A percentile compares a stretch with the other conserved stretches of the same genome.
Conservation (phyloP, 2,888 invertebrate genomes). For the Lamproptera curius region DNA sequence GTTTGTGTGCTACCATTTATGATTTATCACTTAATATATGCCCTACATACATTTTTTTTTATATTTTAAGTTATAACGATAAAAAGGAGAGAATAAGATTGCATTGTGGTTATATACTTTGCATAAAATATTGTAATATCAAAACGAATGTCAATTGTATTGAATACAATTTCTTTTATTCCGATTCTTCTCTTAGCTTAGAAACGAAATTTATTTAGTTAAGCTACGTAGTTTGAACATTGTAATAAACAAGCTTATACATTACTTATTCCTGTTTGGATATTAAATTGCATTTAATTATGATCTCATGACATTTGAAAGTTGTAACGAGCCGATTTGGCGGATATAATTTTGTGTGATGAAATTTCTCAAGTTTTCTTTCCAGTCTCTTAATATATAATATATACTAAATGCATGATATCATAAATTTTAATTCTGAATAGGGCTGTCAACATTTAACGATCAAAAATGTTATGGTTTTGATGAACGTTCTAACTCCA, state of each 20-base stretch:
- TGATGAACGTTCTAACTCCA: not conserved
- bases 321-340: slow-evolving; percentile 35
- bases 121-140: slow-evolving; percentile 52
- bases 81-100: slow-evolving; percentile 76
- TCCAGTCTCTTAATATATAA: slow-evolving; percentile 17
- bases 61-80: slow-evolving; percentile 60
- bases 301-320: slow-evolving; percentile 63
- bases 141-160: slow-evolving; percentile 67
- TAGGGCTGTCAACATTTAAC: slow-evolving; percentile 1
- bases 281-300: slow-evolving; percentile 65
- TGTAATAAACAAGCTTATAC: slow-evolving; percentile 31
- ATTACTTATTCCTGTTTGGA: slow-evolving; percentile 38
- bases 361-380: slow-evolving; percentile 26
- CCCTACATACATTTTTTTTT: slow-evolving; percentile 37
- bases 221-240: slow-evolving; percentile 30
- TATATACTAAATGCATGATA: slow-evolving; percentile 3
- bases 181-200: slow-evolving; percentile 52
- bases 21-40: slow-evolving; percentile 29
- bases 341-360: slow-evolving; percentile 29
- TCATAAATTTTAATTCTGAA: slow-evolving; percentile 6
- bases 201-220: slow-evolving; percentile 40
- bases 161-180: slow-evolving; percentile 63
- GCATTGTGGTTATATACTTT: slow-evolving; percentile 65
- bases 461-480: not conserved
- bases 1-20: slow-evolving; percentile 26